These are phyloP conservation scores for Ceyx melanurus DNA, from an alignment of 2,113 vertebrate genomes.

Conservation along the genomic window DNA sequence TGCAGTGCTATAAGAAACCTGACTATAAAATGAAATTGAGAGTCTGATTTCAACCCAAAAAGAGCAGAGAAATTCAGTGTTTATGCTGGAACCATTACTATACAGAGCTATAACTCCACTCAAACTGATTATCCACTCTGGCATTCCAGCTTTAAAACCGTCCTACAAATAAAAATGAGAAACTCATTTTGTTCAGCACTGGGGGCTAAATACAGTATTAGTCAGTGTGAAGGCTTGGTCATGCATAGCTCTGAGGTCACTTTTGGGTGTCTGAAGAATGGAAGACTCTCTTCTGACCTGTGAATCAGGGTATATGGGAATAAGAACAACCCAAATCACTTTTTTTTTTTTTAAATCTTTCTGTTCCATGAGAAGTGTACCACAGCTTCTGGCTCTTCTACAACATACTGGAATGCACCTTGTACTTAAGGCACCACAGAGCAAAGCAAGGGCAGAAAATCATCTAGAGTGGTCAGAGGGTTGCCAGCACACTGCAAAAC, in stretches of 20 bases:
- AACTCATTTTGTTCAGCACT: background rate
- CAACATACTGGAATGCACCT: background rate
- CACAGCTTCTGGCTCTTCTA: background rate
- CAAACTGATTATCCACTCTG: background rate
- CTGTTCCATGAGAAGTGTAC: background rate
- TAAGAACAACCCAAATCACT: background rate
- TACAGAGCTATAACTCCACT: slow-evolving; percentile 7
- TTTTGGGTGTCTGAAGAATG: background rate
- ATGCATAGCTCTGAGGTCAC: background rate
- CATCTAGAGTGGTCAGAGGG: background rate
- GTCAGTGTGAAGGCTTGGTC: background rate
- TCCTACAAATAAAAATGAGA: background rate
- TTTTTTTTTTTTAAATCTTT: background rate
- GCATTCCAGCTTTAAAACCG: slow-evolving; percentile 12
- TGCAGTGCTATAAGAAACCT: background rate
- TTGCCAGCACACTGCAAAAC: background rate
- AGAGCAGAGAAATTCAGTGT: background rate
- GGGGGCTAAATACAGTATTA: background rate
- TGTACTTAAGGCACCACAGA: background rate
- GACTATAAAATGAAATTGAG: background rate
- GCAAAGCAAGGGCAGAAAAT: background rate
- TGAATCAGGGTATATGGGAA: background rate
- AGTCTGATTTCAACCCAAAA: slow-evolving; percentile 1
- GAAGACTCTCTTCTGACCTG: background rate
- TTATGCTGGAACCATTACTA: background rate